phyloP scores from a whole-genome alignment of 2,797 vertebrate species.

The Oreonectes daqikongensis region DNA sequence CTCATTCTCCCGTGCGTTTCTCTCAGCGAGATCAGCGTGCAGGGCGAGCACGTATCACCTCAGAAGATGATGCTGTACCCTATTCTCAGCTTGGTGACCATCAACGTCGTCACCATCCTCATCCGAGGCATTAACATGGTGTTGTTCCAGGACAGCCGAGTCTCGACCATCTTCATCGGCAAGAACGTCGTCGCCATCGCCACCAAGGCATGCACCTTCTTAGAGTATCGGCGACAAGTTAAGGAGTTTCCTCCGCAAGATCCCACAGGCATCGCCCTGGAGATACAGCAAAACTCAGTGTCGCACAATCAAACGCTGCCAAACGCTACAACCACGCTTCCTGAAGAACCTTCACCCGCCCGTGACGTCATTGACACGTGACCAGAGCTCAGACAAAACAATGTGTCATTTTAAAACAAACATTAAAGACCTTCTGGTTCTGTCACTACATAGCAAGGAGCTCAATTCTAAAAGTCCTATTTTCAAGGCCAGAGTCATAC shows the following conservation, averaged over 20 bases:
- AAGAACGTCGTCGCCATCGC: conserved; percentile 87
- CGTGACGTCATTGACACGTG: conserved; percentile 82
- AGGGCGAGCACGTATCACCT: conserved; percentile 85
- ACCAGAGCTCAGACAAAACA: conserved; percentile 56
- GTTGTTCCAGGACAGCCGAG: conserved; percentile 85
- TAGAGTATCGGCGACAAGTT: conserved; percentile 85
- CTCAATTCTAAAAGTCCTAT: conserved; percentile 33
- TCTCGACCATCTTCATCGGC: conserved; percentile 87
- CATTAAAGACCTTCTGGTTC: not conserved
- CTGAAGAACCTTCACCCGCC: conserved; percentile 78
- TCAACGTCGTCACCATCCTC: conserved; percentile 86
- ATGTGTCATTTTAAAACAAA: conserved; percentile 1
- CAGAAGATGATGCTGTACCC: conserved; percentile 90
- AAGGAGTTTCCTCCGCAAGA: conserved; percentile 83
- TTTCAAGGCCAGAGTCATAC: conserved; percentile 39
- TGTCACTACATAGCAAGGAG: conserved; percentile 17
- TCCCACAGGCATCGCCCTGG: conserved; percentile 75
- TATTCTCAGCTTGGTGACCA: conserved; percentile 84
- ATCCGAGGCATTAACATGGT: conserved; percentile 86
- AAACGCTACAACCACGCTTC: conserved; percentile 71
- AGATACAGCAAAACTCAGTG: conserved; percentile 82
- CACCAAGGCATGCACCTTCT: conserved; percentile 85
- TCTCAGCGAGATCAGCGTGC: conserved; percentile 89
- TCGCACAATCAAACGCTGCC: conserved; percentile 78
- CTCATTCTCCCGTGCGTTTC: conserved; percentile 86